A percentile compares a stretch with the other conserved stretches of the same genome.
These are phyloP conservation scores for Nowickia ferox DNA, from an alignment of 2,888 invertebrate species.

Conservation along the genomic window DNA sequence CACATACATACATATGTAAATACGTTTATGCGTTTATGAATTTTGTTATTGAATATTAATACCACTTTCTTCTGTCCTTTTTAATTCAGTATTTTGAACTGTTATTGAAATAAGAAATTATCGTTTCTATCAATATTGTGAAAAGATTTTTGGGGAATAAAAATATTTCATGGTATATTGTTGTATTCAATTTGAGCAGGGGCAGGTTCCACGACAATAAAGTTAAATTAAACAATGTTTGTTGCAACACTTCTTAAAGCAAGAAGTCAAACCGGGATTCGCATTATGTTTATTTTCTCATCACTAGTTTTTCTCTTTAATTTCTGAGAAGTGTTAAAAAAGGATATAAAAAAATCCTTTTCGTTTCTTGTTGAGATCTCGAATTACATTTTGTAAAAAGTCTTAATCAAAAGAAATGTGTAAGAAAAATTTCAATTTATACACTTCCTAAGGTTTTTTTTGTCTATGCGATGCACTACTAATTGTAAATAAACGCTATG, in stretches of 20 bases:
- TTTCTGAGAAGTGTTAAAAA: conserved; percentile 49
- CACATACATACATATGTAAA: too few relatives aligned
- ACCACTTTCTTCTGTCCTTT: too few relatives aligned
- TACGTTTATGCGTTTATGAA: too few relatives aligned
- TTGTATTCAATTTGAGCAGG: neutral
- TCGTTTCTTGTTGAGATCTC: conserved; percentile 34
- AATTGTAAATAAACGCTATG: conserved; percentile 32
- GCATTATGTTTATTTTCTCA: conserved; percentile 1
- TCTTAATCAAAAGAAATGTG: conserved; percentile 49
- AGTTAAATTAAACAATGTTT: conserved; percentile 5
- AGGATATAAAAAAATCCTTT: conserved; percentile 38
- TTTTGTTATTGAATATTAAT: too few relatives aligned
- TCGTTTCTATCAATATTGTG: neutral
- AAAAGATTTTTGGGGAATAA: neutral
- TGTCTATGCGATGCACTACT: conserved; percentile 53
- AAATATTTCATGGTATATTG: neutral
- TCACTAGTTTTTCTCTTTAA: neutral
- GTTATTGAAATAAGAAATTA: too few relatives aligned
- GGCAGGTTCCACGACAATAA: conserved; percentile 33
- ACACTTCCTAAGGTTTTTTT: conserved; percentile 66
- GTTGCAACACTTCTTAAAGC: conserved; percentile 20
- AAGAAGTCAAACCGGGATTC: conserved; percentile 61
- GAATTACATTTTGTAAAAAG: conserved; percentile 46
- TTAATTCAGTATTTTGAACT: too few relatives aligned
- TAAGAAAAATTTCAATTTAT: conserved; percentile 23